These are phyloP conservation scores for Lampris megalopsis DNA, from an alignment of 2,113 vertebrate species.

Conservation along the genomic window DNA sequence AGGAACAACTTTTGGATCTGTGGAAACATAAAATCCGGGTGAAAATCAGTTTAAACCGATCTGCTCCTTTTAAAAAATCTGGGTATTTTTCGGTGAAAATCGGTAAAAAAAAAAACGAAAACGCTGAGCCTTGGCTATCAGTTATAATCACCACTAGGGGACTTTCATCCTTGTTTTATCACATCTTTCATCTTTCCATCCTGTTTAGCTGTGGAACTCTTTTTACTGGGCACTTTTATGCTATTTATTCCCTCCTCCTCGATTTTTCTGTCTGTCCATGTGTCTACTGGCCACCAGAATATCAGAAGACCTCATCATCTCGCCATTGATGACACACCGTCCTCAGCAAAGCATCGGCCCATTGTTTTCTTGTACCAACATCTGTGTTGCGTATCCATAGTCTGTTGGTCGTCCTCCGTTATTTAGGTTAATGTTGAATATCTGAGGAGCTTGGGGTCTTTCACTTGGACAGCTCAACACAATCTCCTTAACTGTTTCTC, in stretches of 20 bases:
- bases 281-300: too few species aligned
- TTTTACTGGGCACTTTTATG: conserved; percentile 46
- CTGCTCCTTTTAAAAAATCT: too few species aligned
- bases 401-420: neutral
- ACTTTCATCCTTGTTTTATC: neutral
- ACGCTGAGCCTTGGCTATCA: too few species aligned
- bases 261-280: conserved; percentile 8
- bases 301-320: too few species aligned
- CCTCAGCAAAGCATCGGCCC: neutral
- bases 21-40: too few species aligned
- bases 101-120: too few species aligned
- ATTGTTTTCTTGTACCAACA: neutral
- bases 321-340: conserved; percentile 37
- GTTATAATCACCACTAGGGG: too few species aligned
- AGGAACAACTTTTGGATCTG: too few species aligned
- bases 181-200: neutral
- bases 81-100: too few species aligned
- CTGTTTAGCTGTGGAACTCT: conserved; percentile 49
- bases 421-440: conserved; percentile 10
- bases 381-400: neutral
- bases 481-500: neutral
- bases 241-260: conserved; percentile 35
- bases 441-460: neutral
- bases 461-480: neutral
- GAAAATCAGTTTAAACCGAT: too few species aligned